These are phyloP conservation scores for Cryptophagus acutangulus DNA, from an alignment of 2,888 invertebrate species.

Conservation along the genomic window DNA sequence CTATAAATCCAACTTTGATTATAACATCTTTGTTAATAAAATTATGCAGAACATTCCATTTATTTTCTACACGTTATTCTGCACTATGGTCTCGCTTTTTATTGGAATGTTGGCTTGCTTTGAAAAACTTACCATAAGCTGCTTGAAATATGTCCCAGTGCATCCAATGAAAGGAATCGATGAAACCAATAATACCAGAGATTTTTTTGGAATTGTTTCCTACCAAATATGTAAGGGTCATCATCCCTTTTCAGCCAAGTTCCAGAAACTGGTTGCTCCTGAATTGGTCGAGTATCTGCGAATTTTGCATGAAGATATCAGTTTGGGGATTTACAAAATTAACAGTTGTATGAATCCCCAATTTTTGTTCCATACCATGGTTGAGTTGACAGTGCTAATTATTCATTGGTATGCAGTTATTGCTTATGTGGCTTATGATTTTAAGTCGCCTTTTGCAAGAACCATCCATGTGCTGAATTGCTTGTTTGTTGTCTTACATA, in stretches of 20 bases:
- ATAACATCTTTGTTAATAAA: slow-evolving; percentile 33
- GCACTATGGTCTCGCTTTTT: slow-evolving; percentile 29
- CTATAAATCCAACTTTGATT: slow-evolving; percentile 33
- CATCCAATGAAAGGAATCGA: slow-evolving; percentile 41
- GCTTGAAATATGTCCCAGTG: slow-evolving; percentile 38
- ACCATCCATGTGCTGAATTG: slow-evolving; percentile 41
- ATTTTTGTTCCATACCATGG: slow-evolving; percentile 38
- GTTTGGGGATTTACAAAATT: slow-evolving; percentile 37
- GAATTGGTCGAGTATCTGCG: slow-evolving; percentile 42
- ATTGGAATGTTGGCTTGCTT: slow-evolving; percentile 42
- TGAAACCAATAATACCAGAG: slow-evolving; percentile 36
- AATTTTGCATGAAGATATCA: slow-evolving; percentile 42
- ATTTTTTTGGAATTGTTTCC: slow-evolving; percentile 39
- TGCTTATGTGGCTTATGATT: slow-evolving; percentile 40
- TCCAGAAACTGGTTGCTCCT: slow-evolving; percentile 28
- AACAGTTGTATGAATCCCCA: slow-evolving; percentile 43
- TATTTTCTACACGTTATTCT: slow-evolving; percentile 37
- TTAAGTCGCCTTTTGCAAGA: slow-evolving; percentile 34
- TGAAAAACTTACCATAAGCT: slow-evolving; percentile 39
- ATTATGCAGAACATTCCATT: slow-evolving; percentile 37
- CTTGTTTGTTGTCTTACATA: slow-evolving; percentile 40
- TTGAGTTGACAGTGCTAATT: slow-evolving; percentile 42
- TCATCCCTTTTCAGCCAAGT: slow-evolving; percentile 29
- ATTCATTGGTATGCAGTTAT: slow-evolving; percentile 45
- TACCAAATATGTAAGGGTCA: slow-evolving; percentile 37